Base-by-base conservation (phyloP, 2,888 invertebrate species). In the Bibio marci region DNA sequence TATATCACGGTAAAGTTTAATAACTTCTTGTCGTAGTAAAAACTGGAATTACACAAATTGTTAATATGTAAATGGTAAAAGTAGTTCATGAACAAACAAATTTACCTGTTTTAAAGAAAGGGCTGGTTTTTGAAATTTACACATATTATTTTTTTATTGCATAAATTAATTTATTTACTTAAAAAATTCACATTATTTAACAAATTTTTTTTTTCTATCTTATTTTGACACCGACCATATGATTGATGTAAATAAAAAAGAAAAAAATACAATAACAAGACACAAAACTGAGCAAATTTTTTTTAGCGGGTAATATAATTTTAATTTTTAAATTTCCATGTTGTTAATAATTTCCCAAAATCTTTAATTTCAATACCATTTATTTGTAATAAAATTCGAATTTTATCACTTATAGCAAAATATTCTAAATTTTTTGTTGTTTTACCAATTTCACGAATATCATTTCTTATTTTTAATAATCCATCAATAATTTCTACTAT, bases 1-100 rank as follows among this genome's bases (percentile, higher is more conserved):
- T 43, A 86, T 76, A 44, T 76, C 71, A 45, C 80, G 65, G 51
- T 86, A 87, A 1, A 86, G 58, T 49, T 73, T 76, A 15, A 85
- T 55, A 1, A 85, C 85, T 61, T 86, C 77, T 61, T 79, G 76
- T 11, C 81, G 72, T 25, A 82, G 57, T 57, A 87, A 70, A 57
- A 87, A 87, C 86, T 87, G 58, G 19, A 70, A 70, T 42, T 38
- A 43, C 41, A 40, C 10, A 37, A 11, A 19, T 30, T 28, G 8
- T 15, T 12, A 36, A 43, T 22, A 25, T 37, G n/a, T 19, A 13
- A 10, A 26, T 10, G 10, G 17, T 37, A 13, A 25, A 13, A 12
- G 32, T 19, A 19, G 30, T 19, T 13, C 7, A 17, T n/a, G n/a
- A 32, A 31, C 31, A 35, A 39, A 31, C 7, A 35, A 35, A n/a